Evolutionary conservation across 2,113 vertebrate species (phyloP), one percentile per base, ranked within the genome.

Genomic region (Myocastor coypus): DNA sequence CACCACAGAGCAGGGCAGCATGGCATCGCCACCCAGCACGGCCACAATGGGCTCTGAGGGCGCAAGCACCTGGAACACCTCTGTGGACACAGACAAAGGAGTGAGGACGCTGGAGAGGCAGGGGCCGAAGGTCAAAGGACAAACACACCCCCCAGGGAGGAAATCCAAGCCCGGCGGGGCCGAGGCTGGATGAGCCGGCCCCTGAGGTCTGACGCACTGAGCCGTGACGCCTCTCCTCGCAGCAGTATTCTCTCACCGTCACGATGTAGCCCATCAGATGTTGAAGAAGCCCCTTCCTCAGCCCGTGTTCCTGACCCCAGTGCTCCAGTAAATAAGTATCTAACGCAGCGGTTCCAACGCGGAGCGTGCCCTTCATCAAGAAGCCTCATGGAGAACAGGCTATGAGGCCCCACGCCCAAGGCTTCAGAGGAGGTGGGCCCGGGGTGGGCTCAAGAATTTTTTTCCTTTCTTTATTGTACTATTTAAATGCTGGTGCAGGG

Each of bases 21-120:
- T 24, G 19, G 71, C 34, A 3, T 91, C 34, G 1, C 59, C 5
- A 0, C 87, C 92, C 17, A 87, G 89, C 30, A 20, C 30, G 0
- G 83, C 97, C 52, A 95, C 87, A 5, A 68, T 61, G 42, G 92
- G 87, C 0, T 88, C 59, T 0, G 7, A 1, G 59, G 95, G 83
- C 0, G 78, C 89, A 0, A 46, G 1, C 86, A 97, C 92, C 0
- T 0, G 1, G 52, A 96, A 96, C 24, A 77, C 37, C 12, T 66
- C 96, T 97, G 94, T 64, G 42, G 84, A 87, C 89, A 69, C 55
- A 95, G 77, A 95, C 34, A 24, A 0, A 24, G 57, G 20, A 64
- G 19, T 28, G 34, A 89, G 59, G 50, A 80, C 63, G 46, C 2
- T 19, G 1, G 10, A 57, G 42, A 78, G 24, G 50, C 10, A 40